Evolutionary conservation across 2,888 invertebrate genomes (phyloP), one percentile per base, ranked within the genome.

Genomic region (Elgonia sp.): DNA sequence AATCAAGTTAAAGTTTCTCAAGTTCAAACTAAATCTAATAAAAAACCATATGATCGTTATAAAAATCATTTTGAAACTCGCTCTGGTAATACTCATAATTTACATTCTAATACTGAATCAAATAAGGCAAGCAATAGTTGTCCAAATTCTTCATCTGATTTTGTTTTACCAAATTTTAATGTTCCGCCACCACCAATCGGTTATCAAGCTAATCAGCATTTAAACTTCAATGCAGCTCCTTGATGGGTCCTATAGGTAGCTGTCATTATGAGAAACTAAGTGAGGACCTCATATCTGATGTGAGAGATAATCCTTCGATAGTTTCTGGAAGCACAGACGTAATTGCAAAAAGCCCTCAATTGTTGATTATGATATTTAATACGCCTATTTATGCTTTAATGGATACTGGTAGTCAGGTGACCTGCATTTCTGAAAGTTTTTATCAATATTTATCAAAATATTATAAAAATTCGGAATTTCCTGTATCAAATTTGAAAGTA

Each of bases 221-320:
- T 53, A 53, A 53, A 53, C 53, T 53, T n/a, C n/a, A 53, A 53
- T 53, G 53, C 53, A 53, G 53, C 53, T 53, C 53, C 18, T 53
- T 53, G 18, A 53, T n/a, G 16, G 53, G 53, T 53, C 53, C 53
- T 7, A n/a, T 7, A n/a, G 53, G 53, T 16, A n/a, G 53, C 53
- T 53, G 53, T n/a, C 12, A 10, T 46, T 53, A 53, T n/a, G 53
- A 53, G 12, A n/a, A 14, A 53, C 7, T 53, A 7, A n/a, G 53
- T n/a, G n/a, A n/a, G 18, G 53, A 53, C 53, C 16, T n/a, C 16
- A 53, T 53, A 53, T 16, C 16, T 16, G 53, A 53, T n/a, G n/a
- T 53, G n/a, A n/a, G 53, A n/a, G 53, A 53, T n/a, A n/a, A n/a
- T 8, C 46, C 46, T 46, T 8, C 7, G 53, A 14, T 16, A 53